Percentiles rank a stretch among this genome's conserved stretches.
Evolutionary conservation across 2,113 vertebrate genomes (phyloP).

Genomic region (Platycercus adscitus): DNA sequence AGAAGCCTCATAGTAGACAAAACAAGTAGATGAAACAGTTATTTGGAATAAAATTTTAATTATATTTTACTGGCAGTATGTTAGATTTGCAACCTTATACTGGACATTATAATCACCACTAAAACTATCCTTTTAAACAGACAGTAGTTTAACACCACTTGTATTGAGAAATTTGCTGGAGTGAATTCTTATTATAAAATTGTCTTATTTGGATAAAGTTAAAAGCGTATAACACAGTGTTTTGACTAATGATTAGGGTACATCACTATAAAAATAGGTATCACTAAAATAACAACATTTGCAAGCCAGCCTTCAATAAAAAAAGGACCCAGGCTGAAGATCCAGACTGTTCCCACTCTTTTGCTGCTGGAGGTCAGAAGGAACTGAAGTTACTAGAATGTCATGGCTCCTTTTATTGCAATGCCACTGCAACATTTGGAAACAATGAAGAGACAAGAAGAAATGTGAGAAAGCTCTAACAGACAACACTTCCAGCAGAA

Average conservation of each 20-base stretch:
- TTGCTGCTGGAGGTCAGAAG: constrained; percentile 21
- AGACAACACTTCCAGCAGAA: constrained; percentile 23
- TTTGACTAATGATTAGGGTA: neutral
- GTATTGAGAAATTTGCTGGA: neutral
- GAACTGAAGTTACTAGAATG: constrained; percentile 15
- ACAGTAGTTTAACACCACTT: neutral
- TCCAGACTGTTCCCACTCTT: constrained; percentile 5
- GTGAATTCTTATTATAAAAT: neutral
- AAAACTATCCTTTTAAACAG: neutral
- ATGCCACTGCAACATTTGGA: constrained; percentile 56
- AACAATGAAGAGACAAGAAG: constrained; percentile 54
- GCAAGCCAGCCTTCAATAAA: neutral
- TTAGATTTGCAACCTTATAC: neutral
- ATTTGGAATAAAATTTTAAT: neutral
- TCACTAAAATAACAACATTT: neutral
- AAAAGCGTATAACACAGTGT: neutral
- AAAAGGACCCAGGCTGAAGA: neutral
- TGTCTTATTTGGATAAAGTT: neutral
- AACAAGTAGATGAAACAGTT: neutral
- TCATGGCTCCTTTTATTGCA: constrained; percentile 34
- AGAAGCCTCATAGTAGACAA: neutral
- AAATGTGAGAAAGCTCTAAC: constrained; percentile 41
- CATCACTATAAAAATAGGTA: neutral
- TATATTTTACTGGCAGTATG: neutral
- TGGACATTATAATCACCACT: neutral